Evolutionary conservation across 2,888 invertebrate genomes (phyloP).

Genomic region (Elmis aenea): DNA sequence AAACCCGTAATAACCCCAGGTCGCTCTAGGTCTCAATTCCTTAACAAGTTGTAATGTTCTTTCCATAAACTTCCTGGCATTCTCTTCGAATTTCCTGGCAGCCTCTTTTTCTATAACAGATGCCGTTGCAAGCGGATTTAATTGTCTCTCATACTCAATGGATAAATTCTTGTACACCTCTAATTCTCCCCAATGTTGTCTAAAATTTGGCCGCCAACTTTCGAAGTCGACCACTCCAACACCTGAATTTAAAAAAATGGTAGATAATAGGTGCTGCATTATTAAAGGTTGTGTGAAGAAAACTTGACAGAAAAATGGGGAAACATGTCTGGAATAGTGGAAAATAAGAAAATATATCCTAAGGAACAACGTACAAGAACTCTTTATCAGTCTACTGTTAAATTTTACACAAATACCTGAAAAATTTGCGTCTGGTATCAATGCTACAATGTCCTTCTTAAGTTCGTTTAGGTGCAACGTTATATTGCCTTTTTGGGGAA

Average conservation of each 20-base stretch:
- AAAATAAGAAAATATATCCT: too few species aligned
- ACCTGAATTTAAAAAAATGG: conserved; percentile 51
- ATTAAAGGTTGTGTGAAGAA: too few species aligned
- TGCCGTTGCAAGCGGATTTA: conserved; percentile 61
- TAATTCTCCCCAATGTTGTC: conserved; percentile 67
- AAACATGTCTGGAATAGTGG: too few species aligned
- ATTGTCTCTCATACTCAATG: conserved; percentile 54
- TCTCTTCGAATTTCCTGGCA: conserved; percentile 55
- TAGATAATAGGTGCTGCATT: too few species aligned
- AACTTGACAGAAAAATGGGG: too few species aligned
- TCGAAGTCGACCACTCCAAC: conserved; percentile 78
- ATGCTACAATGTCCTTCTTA: conserved; percentile 50
- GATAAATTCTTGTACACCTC: conserved; percentile 64
- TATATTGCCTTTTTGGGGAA: conserved; percentile 70
- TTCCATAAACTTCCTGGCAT: conserved; percentile 61
- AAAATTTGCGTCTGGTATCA: conserved; percentile 59
- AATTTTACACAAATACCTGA: too few species aligned
- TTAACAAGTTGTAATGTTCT: conserved; percentile 59
- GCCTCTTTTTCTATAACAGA: conserved; percentile 56
- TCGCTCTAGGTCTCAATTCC: conserved; percentile 59
- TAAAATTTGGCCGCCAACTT: conserved; percentile 73
- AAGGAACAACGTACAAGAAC: too few species aligned
- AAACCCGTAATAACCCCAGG: conserved; percentile 82
- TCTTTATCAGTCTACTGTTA: too few species aligned
- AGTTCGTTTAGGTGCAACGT: conserved; percentile 59